Evolutionary conservation across 2,888 invertebrate species (phyloP).

Genomic region (Megalurothrips usitatus): DNA sequence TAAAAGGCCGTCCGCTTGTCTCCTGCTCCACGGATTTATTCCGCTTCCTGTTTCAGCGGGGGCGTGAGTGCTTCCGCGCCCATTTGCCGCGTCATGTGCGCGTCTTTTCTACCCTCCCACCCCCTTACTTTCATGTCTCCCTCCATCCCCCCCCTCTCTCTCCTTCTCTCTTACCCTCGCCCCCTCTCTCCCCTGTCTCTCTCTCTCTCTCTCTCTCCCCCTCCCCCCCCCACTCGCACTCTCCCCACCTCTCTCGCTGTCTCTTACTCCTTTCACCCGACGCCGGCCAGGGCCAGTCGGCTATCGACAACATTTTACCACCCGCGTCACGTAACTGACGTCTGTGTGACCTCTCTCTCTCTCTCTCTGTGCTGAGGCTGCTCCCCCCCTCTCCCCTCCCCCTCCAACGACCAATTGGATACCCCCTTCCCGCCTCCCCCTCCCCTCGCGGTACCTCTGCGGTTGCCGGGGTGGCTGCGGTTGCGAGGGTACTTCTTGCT

Average conservation of each 20-base stretch:
- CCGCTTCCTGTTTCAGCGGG: no score
- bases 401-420: constrained; percentile 24
- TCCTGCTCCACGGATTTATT: no score
- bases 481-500: no score
- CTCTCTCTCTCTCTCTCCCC: constrained; percentile 31
- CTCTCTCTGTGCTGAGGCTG: constrained; percentile 29
- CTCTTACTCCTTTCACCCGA: background rate
- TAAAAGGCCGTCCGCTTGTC: no score
- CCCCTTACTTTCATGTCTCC: background rate
- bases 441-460: no score
- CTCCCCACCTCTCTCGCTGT: constrained; percentile 23
- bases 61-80: no score
- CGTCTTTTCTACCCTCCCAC: no score
- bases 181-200: constrained; percentile 30
- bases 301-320: no score
- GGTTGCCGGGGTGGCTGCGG: no score
- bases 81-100: no score
- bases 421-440: background rate
- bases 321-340: no score
- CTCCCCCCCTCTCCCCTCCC: constrained; percentile 29
- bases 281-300: no score
- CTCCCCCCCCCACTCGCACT: constrained; percentile 30
- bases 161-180: constrained; percentile 27
- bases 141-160: background rate
- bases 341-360: constrained; percentile 1